A percentile compares a stretch with the other conserved stretches of the same genome.
Evolutionary conservation across 2,113 vertebrate species (phyloP).

Genomic region (Numenius arquata): DNA sequence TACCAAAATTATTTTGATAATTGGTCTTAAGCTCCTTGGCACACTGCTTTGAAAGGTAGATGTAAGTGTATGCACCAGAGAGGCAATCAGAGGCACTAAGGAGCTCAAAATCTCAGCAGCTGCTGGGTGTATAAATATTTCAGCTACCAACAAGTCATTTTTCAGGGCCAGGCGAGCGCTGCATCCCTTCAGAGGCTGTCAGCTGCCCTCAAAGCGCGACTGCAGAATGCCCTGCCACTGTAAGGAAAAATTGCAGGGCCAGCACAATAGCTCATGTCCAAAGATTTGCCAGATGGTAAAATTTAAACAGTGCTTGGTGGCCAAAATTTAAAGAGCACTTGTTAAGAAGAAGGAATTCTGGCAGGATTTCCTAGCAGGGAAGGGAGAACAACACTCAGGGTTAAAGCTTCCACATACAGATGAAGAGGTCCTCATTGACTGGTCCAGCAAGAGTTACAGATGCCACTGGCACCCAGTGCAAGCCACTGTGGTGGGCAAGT

Average conservation of each 20-base stretch:
- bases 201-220: not conserved
- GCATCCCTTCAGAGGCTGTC: not conserved
- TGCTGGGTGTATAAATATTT: not conserved
- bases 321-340: not conserved
- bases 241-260: not conserved
- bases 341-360: not conserved
- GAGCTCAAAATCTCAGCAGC: not conserved
- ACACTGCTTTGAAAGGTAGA: not conserved
- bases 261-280: not conserved
- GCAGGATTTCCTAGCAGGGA: not conserved
- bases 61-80: not conserved
- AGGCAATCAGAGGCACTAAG: not conserved
- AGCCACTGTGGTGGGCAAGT: not conserved
- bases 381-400: not conserved
- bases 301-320: not conserved
- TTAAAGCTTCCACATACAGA: not conserved
- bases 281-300: not conserved
- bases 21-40: not conserved
- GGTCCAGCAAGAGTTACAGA: not conserved
- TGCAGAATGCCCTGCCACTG: not conserved
- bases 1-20: not conserved
- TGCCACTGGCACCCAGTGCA: fast-evolving
- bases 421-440: fast-evolving
- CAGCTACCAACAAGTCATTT: not conserved
- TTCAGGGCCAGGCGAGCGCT: not conserved